Evolutionary conservation across 92 coral and sea anemone genomes (phyloP).

Genomic region (Epizoanthus ramosus): DNA sequence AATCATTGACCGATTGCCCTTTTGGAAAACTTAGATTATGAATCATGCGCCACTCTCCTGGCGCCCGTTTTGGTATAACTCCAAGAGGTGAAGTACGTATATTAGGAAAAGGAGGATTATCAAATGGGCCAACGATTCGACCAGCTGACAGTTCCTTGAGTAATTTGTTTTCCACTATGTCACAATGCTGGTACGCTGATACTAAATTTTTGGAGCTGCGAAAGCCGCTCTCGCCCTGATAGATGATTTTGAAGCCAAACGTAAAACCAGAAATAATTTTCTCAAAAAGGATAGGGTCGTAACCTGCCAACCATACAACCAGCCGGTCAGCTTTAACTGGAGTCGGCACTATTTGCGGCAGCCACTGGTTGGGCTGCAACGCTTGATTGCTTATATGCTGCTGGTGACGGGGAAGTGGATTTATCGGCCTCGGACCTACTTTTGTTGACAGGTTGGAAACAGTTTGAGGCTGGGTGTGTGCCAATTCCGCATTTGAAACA

Average conservation of each 20-base stretch:
- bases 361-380: background rate
- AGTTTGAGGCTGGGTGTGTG: constrained; percentile 34
- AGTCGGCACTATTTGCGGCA: constrained; percentile 49
- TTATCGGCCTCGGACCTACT: background rate
- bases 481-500: constrained; percentile 56
- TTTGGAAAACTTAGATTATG: constrained; percentile 59
- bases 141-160: too few relatives aligned
- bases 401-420: background rate
- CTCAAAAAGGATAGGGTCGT: background rate
- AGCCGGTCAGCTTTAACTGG: constrained; percentile 44
- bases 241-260: constrained; percentile 49
- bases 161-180: constrained; percentile 52
- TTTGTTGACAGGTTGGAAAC: constrained; percentile 18
- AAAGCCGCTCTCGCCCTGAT: constrained; percentile 29
- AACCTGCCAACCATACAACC: constrained; percentile 41
- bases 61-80: constrained; percentile 57
- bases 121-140: constrained; percentile 52
- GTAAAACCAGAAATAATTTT: constrained; percentile 46
- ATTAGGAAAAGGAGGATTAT: constrained; percentile 35
- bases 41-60: constrained; percentile 62
- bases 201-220: constrained; percentile 30
- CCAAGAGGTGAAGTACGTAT: constrained; percentile 58
- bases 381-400: background rate
- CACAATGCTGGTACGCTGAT: constrained; percentile 48
- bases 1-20: constrained; percentile 58